Evolutionary conservation across 2,888 invertebrate species (phyloP), one percentile per base, ranked within the genome.

Genomic region (Drosophila merina): DNA sequence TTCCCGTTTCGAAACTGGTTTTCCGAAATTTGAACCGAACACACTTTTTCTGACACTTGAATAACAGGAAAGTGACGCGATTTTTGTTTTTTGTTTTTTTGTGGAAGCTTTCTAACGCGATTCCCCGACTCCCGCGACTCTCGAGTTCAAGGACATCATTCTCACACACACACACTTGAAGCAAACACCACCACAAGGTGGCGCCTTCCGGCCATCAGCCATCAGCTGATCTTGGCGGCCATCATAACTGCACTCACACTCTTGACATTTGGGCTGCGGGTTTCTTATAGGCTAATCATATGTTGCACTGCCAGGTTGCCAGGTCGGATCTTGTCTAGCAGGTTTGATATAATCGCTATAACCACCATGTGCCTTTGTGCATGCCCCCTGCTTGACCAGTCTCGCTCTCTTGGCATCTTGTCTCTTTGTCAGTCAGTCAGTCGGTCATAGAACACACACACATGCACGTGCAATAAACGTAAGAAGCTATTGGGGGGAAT

Each of bases 331-430:
- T 47, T 44, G 69, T 51, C 72, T 62, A 70, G 72, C 70, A 63
- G 70, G 70, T 70, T 70, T 51, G 12, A 42, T 52, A 42, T 54
- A 51, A 42, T 44, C n/a, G 58, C 42, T 26, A 51, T 51, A 64
- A 64, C 71, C 62, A 72, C 73, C 66, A 72, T 74, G 74, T 72
- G 74, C 68, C 48, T 55, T 38, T 14, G 62, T 33, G 54, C 47
- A 49, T 71, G 49, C 59, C 64, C 67, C 64, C 55, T 66, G 64
- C 54, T 66, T 66, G 64, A 67, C 64, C 55, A 66, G 55, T 66
- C 36, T 10, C 33, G 20, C 63, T 25, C 7, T 56, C 12, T 55
- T 45, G 14, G 20, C 40, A 8, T 25, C 31, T 47, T 28, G 25
- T 20, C 51, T 40, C 56, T 50, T 38, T 28, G 52, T 33, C 58